Evolutionary conservation across 2,113 vertebrate genomes (phyloP).

Genomic region (Azemiops feae): DNA sequence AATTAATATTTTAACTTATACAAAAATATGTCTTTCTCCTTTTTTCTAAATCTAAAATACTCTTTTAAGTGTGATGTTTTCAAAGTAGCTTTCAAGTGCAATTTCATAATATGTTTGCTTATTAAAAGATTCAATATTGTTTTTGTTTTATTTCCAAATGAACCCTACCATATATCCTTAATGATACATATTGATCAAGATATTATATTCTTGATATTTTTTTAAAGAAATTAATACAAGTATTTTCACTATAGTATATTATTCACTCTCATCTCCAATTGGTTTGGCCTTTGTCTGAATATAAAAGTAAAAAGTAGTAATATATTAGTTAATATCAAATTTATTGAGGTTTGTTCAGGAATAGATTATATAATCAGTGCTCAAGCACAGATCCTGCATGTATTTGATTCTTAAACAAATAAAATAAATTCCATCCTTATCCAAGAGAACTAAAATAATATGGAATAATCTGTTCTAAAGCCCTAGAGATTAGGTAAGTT

Average conservation of each 20-base stretch:
- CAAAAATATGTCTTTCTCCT: not conserved
- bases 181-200: no score
- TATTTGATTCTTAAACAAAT: not conserved
- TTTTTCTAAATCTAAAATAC: not conserved
- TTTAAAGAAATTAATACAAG: not conserved
- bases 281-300: not conserved
- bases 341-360: not conserved
- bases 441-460: not conserved
- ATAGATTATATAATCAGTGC: not conserved
- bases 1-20: not conserved
- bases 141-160: not conserved
- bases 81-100: not conserved
- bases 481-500: not conserved
- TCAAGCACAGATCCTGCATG: not conserved
- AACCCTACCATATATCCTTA: not conserved
- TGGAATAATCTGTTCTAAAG: not conserved
- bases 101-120: not conserved
- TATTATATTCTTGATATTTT: not conserved
- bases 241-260: not conserved
- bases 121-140: not conserved
- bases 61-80: not conserved
- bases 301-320: not conserved
- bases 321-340: not conserved
- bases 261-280: not conserved
- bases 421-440: no score